These are phyloP conservation scores for Taenaris catops DNA, from an alignment of 2,888 invertebrate species.

Conservation along the genomic window DNA sequence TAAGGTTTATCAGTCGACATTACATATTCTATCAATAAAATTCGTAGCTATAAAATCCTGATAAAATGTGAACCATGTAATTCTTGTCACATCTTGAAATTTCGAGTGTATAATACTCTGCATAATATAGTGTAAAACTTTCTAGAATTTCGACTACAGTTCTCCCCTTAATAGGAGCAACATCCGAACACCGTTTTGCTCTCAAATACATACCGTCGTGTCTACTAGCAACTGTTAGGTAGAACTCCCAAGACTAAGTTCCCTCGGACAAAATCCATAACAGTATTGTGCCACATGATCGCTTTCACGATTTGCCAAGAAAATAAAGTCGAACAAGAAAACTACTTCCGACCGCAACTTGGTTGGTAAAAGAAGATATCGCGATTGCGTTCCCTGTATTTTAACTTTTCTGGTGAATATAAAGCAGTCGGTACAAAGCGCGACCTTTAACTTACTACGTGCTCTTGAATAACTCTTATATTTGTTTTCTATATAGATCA, in stretches of 20 bases:
- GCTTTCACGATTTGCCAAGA: slow-evolving; percentile 74
- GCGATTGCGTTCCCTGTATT: slow-evolving; percentile 30
- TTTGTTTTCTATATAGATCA: too few species aligned
- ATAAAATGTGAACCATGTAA: too few species aligned
- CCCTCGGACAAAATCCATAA: slow-evolving; percentile 72
- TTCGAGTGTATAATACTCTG: too few species aligned
- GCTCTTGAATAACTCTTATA: slow-evolving; percentile 24
- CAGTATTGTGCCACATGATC: slow-evolving; percentile 77
- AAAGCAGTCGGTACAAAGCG: slow-evolving; percentile 37
- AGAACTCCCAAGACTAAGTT: slow-evolving; percentile 70
- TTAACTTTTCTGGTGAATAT: slow-evolving; percentile 52
- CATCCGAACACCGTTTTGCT: slow-evolving; percentile 70
- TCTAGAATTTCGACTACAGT: slow-evolving; percentile 46
- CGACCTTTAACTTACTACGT: slow-evolving; percentile 30
- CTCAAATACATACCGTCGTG: slow-evolving; percentile 59
- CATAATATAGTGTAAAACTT: too few species aligned
- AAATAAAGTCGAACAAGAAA: slow-evolving; percentile 64
- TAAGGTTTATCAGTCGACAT: too few species aligned
- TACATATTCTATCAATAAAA: too few species aligned
- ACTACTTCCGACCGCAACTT: slow-evolving; percentile 54
- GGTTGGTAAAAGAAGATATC: slow-evolving; percentile 45
- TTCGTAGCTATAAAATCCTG: too few species aligned
- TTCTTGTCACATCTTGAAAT: too few species aligned
- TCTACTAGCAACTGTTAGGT: slow-evolving; percentile 35
- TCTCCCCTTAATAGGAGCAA: slow-evolving; percentile 54